Base-by-base conservation (phyloP, 2,797 vertebrate genomes). In the Pterois miles region DNA sequence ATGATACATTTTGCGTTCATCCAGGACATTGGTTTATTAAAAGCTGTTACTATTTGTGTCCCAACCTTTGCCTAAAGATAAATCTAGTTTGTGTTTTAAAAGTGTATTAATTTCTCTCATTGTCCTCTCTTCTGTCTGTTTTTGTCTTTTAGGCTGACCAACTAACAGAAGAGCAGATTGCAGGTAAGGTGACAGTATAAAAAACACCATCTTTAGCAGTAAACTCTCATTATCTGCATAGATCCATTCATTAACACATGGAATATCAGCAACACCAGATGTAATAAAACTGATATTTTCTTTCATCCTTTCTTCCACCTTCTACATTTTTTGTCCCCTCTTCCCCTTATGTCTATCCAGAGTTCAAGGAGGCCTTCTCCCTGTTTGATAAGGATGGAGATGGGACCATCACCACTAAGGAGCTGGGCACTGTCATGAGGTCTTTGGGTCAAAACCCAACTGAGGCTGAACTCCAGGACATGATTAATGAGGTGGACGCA, bases 311-410 rank as follows among this genome's bases (percentile, higher is more conserved):
- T 13, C 10, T n/a, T 8, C 6, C 29, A 34, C 66, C 5, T 25
- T 18, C 3, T 40, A 13, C 22, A 4, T 38, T 14, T 63, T 67
- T 14, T 56, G 9, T 23, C 8, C 16, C 22, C 52, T 46, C 0
- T 12, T 31, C 18, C 40, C 36, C 4, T 8, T 53, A 5, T 65
- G 14, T 82, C 71, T 59, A 57, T 72, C 2, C 89, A 99, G 98
- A 99, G 85, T 99, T 99, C 95, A 99, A 99, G 96, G 98, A 99
- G 95, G 98, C 98, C 73, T 99, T 99, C 96, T 99, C 98, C 93
- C 93, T 99, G 90, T 99, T 99, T 53, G 98, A 99, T 89, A 99
- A 99, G 94, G 98, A 99, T 62, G 98, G 98, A 22, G 98, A 99
- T 80, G 98, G 98, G 65, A 99, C 98, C 92, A 99, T 99, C 94